Evolutionary conservation across 2,888 invertebrate genomes (phyloP).

Genomic region (Timandra comae): DNA sequence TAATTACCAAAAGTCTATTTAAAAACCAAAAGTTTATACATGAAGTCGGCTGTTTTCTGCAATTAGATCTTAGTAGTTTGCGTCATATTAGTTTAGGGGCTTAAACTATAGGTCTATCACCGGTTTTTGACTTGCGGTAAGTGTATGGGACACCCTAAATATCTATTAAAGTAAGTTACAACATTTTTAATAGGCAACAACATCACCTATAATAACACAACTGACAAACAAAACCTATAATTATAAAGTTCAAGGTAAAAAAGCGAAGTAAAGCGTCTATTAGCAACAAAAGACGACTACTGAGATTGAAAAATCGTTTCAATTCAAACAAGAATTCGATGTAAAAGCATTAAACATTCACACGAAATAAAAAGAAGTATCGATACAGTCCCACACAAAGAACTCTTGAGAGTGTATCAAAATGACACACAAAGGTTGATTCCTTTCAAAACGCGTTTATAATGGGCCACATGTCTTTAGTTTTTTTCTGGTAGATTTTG

Average conservation of each 20-base stretch:
- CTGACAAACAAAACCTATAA: constrained; percentile 25
- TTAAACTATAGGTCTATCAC: no score
- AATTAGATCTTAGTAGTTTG: no score
- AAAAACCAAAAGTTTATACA: no score
- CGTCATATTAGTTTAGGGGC: no score
- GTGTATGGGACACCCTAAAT: no score
- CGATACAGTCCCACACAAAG: constrained; percentile 58
- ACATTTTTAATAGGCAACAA: no score
- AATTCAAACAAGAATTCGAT: constrained; percentile 62
- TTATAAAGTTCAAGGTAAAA: constrained; percentile 46
- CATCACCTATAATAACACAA: no score
- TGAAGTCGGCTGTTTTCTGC: no score
- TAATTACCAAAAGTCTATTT: no score
- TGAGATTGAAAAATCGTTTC: constrained; percentile 74
- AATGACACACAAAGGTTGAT: constrained; percentile 69
- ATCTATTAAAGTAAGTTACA: no score
- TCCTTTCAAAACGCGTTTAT: constrained; percentile 64
- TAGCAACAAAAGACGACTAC: constrained; percentile 67
- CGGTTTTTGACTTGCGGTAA: no score
- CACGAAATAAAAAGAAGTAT: constrained; percentile 60
- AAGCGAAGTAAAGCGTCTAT: constrained; percentile 47
- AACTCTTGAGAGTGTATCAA: constrained; percentile 69
- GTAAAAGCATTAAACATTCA: constrained; percentile 50
- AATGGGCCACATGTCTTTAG: constrained; percentile 61
- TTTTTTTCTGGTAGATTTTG: constrained; percentile 46